Evolutionary conservation across 1,140 invertebrate genomes (phyloP).

Genomic region (Pissodes strobi): DNA sequence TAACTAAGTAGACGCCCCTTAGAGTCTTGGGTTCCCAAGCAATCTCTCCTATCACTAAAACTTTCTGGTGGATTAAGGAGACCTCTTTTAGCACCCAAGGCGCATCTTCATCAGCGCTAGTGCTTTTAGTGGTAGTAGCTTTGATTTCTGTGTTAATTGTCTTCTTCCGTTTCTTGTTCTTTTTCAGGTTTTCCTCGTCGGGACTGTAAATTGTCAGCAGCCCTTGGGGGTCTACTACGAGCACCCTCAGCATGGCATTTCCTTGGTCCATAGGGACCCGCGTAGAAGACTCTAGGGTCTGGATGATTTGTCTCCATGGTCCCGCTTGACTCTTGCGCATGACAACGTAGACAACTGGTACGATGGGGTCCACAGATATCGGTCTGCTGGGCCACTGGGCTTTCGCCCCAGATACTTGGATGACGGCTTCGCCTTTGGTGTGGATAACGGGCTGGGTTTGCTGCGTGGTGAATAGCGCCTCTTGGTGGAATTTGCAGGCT

Average conservation of each 20-base stretch:
- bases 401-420: slow-evolving; percentile 61
- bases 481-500: slow-evolving; percentile 68
- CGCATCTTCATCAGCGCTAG: slow-evolving; percentile 55
- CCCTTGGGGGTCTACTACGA: slow-evolving; percentile 68
- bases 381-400: slow-evolving; percentile 66
- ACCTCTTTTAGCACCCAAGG: slow-evolving; percentile 68
- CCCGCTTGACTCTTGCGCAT: slow-evolving; percentile 65
- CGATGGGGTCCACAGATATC: slow-evolving; percentile 54
- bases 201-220: slow-evolving; percentile 71
- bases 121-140: slow-evolving; percentile 62
- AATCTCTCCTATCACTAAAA: slow-evolving; percentile 75
- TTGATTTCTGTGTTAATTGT: slow-evolving; percentile 64
- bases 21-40: slow-evolving; percentile 70
- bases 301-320: slow-evolving; percentile 69
- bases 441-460: slow-evolving; percentile 66
- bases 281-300: slow-evolving; percentile 64
- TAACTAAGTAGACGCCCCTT: slow-evolving; percentile 73
- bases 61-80: slow-evolving; percentile 71
- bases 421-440: slow-evolving; percentile 67
- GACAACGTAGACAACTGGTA: slow-evolving; percentile 69
- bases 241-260: slow-evolving; percentile 64
- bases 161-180: slow-evolving; percentile 56
- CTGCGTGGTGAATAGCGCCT: slow-evolving; percentile 60
- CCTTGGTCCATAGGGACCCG: slow-evolving; percentile 62
- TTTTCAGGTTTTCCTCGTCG: slow-evolving; percentile 57